Base-by-base conservation (phyloP, 2,113 vertebrate genomes). In the Morone chrysops region DNA sequence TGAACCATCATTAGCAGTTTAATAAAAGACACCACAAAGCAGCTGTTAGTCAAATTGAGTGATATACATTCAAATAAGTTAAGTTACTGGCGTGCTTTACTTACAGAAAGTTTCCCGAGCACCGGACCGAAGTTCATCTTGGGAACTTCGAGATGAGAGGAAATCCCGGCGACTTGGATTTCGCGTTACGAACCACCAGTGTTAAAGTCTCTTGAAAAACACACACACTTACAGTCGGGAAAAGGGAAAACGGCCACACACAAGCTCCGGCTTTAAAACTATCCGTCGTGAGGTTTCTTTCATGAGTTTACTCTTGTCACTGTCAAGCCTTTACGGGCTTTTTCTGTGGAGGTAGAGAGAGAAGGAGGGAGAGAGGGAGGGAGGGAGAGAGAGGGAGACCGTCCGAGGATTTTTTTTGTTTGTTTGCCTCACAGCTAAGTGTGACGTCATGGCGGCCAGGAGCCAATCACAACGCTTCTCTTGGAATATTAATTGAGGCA, bases 51-150 rank as follows among this genome's bases (percentile, higher is more conserved):
- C 1, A 20, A 25, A n/a, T 0, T n/a, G 0, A 41, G 43, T 0
- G 8, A 14, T 2, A 17, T 2, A 22, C 0, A 73, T 4, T 18
- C 8, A 63, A 61, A 4, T 0, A 9, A 18, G 5, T 40, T 16
- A 1, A 5, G 18, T 41, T 63, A 13, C 1, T 45, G 22, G 38
- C 12, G 61, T 3, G 71, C 72, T 78, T 50, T 80, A 93, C 93
- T 94, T 50, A 94, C 94, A 41, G 4, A 62, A 80, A 91, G 48
- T 84, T 88, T 90, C 31, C 89, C 83, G 89, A 90, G 14, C 90
- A 75, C 69, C 83, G 89, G 83, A 80, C n/a, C 91, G 82, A 92
- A 91, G 92, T 89, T 93, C 94, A 94, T 94, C 87, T 91, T 91
- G 82, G 89, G 86, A 94, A 90, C 85, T 84, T 92, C 89, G 87